Percentiles rank a stretch among this genome's conserved stretches.
These are phyloP conservation scores for Orycteropus afer DNA, from an alignment of 2,113 vertebrate genomes.

Conservation along the genomic window DNA sequence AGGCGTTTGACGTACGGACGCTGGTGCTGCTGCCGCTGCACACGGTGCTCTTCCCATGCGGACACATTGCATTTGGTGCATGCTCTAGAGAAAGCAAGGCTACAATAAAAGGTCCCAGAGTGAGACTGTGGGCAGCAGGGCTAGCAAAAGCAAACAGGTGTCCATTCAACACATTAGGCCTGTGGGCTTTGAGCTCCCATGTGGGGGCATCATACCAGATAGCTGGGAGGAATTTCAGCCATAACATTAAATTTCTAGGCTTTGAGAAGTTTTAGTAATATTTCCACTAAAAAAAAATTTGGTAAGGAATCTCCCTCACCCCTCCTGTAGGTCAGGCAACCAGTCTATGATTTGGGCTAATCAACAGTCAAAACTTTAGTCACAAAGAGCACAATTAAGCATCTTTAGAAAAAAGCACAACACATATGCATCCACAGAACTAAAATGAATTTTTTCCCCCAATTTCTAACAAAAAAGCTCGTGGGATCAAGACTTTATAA, in stretches of 20 bases:
- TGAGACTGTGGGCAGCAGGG: background rate
- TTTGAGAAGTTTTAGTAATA: slow-evolving; percentile 45
- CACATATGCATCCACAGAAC: slow-evolving; percentile 81
- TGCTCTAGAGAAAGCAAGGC: slow-evolving; percentile 55
- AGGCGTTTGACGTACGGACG: slow-evolving; percentile 42
- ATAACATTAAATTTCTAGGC: slow-evolving; percentile 55
- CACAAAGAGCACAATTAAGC: slow-evolving; percentile 81
- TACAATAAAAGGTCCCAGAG: background rate
- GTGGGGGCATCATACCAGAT: background rate
- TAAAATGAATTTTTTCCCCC: slow-evolving; percentile 76
- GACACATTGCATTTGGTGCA: slow-evolving; percentile 44
- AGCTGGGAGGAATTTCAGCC: slow-evolving; percentile 48
- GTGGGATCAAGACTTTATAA: slow-evolving; percentile 78
- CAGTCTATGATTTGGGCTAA: slow-evolving; percentile 71
- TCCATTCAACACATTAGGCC: background rate
- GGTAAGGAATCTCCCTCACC: slow-evolving; percentile 55
- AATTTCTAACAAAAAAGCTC: slow-evolving; percentile 79
- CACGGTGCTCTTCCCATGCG: slow-evolving; percentile 18
- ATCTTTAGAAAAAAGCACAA: slow-evolving; percentile 83
- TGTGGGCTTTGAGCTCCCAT: background rate
- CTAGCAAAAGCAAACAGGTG: slow-evolving; percentile 21
- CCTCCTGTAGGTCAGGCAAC: slow-evolving; percentile 65
- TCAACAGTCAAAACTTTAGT: slow-evolving; percentile 73
- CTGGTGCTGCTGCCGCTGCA: slow-evolving; percentile 26
- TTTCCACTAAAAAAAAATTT: slow-evolving; percentile 32